Evolutionary conservation across 2,113 vertebrate genomes (phyloP), one percentile per base, ranked within the genome.

Genomic region (Corapipo altera): DNA sequence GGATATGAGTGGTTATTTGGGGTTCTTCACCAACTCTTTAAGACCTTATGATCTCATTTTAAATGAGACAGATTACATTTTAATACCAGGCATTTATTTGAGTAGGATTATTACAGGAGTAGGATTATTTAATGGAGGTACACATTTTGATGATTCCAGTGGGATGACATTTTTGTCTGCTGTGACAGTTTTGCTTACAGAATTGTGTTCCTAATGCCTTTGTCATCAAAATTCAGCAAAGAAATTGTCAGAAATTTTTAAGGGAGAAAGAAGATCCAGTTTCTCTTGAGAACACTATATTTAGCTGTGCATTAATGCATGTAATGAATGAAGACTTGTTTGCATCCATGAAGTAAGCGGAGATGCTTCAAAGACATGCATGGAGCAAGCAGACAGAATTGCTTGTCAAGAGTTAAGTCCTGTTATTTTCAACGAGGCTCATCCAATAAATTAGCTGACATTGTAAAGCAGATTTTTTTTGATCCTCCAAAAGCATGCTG

Each of bases 241-340:
- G 80, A 62, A 84, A 48, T 74, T 96, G 88, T 88, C 91, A 91
- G 88, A 76, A 93, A 52, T 71, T 55, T 86, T 27, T 77, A 86
- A 90, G 88, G 85, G 69, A 81, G 43, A 62, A 65, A 46, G 72
- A 79, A 78, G 80, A 88, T 84, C 19, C 16, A 32, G 12, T 71
- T 77, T 72, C n/a, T 88, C 35, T 57, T 57, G 72, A 91, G 57
- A 12, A 33, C 4, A 12, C 65, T 96, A 33, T 88, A 81, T 91
- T 90, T 93, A 91, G 65, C 79, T 94, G 75, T 84, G 78, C 58
- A 32, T 76, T 92, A 93, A 72, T 58, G 70, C 67, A 14, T 64
- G 24, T 75, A 76, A 65, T 82, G 80, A 91, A 49, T 46, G 44
- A 83, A 87, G 59, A 39, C 55, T 86, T 80, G 54, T 54, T 89